A percentile compares a stretch with the other conserved stretches of the same genome.
Evolutionary conservation across 2,797 vertebrate species (phyloP).

Genomic region (Hybognathus amarus): DNA sequence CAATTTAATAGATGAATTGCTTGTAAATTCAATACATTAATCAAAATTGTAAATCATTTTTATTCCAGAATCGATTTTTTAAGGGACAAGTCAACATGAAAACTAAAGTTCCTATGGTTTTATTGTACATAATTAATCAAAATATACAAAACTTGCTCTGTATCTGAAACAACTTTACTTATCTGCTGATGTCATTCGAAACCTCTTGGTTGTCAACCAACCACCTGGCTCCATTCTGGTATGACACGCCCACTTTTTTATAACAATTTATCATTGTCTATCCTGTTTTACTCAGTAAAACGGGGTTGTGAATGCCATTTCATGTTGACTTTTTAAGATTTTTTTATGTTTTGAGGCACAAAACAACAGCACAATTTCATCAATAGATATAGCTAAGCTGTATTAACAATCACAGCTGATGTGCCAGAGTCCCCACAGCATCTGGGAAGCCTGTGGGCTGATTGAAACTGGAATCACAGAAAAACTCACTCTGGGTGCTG

Average conservation of each 20-base stretch:
- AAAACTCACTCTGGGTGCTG: constrained; percentile 5
- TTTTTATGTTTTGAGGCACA: neutral
- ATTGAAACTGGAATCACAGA: neutral
- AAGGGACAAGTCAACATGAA: constrained; percentile 13
- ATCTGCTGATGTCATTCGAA: neutral
- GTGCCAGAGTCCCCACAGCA: constrained; percentile 13
- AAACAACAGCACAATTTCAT: neutral
- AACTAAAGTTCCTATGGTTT: neutral
- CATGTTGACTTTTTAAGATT: neutral
- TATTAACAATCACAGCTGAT: constrained; percentile 16
- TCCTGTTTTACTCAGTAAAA: neutral
- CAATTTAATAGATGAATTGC: neutral
- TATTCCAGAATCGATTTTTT: neutral
- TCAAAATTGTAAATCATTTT: neutral
- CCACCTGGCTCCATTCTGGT: neutral
- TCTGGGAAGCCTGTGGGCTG: constrained; percentile 1
- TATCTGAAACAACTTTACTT: neutral
- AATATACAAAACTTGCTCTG: neutral
- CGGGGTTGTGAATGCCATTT: neutral
- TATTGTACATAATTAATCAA: neutral
- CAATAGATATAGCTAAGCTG: neutral
- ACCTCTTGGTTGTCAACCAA: neutral
- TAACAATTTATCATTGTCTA: neutral
- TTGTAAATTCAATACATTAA: neutral
- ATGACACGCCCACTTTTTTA: neutral